Evolutionary conservation across 2,888 invertebrate genomes (phyloP), one percentile per base, ranked within the genome.

Genomic region (Scrobipalpa atriplicella): DNA sequence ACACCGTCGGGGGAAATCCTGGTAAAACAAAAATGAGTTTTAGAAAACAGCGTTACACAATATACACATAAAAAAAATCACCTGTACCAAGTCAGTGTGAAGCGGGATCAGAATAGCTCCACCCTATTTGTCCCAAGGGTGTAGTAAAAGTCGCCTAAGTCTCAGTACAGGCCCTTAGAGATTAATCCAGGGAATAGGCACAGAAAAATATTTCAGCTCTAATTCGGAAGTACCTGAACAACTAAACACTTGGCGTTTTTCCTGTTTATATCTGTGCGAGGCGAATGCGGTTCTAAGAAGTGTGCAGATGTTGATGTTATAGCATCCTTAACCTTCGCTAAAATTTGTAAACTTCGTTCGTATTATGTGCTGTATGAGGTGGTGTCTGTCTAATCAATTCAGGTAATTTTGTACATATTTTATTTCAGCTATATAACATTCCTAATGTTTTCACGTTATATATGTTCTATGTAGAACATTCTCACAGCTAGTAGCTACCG

Each of bases 1-100:
- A 98, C 96, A 62, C 98, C 98, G 75, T 96, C 96, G 3, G 96
- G 94, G 47, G 94, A 93, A 61, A 96, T 91, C 88, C 95, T 52
- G 21, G 11, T 10, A 19, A 52, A 52, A 21, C 1, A 52, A 21
- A 52, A 19, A 52, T 10, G 18, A 10, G 6, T 19, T 52, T n/a
- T 21, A 52, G 18, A 18, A 21, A 52, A 8, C 8, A 41, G 41
- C 9, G 13, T 41, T 41, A 13, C 11, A 41, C 29, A 29, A 29
- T 29, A 29, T 5, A 29, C 2, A 29, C 5, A n/a, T n/a, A n/a
- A 29, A 29, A 29, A 29, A 29, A 29, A 29, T 29, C 29, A 29
- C 29, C n/a, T n/a, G n/a, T n/a, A n/a, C n/a, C 29, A 5, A 29
- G 29, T 29, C 29, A 29, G 29, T 29, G 5, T 29, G 29, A 29